A percentile compares a stretch with the other conserved stretches of the same genome.
Conservation (phyloP, 2,888 invertebrate species). For the Polylopha cassiicola region DNA sequence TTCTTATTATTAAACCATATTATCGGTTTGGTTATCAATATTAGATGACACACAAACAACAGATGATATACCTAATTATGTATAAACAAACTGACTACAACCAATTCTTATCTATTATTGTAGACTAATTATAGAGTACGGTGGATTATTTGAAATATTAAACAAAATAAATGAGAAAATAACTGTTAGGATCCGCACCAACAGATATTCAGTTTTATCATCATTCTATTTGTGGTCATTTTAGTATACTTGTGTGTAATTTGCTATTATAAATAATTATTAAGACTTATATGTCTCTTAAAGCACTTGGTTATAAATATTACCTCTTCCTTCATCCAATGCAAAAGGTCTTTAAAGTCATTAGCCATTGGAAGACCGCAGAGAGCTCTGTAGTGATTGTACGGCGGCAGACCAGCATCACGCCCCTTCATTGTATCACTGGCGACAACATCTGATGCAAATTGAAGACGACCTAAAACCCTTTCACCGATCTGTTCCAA, state of each 20-base stretch:
- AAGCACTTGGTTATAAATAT: neutral
- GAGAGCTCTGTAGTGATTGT: slow-evolving; percentile 87
- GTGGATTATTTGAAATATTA: too few relatives aligned
- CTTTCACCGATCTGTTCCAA: slow-evolving; percentile 41
- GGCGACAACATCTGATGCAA: slow-evolving; percentile 37
- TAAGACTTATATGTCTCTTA: neutral
- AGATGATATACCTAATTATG: too few relatives aligned
- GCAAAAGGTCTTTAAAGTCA: slow-evolving; percentile 83
- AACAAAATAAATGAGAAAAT: neutral
- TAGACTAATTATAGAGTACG: too few relatives aligned
- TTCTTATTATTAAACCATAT: too few relatives aligned
- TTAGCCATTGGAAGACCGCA: slow-evolving; percentile 84
- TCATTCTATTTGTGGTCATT: too few relatives aligned
- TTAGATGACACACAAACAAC: too few relatives aligned
- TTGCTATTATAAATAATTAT: neutral
- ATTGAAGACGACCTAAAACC: slow-evolving; percentile 33
- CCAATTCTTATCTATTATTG: too few relatives aligned
- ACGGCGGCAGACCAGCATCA: slow-evolving; percentile 89
- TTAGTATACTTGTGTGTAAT: too few relatives aligned
- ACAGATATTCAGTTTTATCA: neutral
- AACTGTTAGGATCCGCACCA: neutral
- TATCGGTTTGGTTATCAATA: too few relatives aligned
- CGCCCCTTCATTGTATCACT: slow-evolving; percentile 68
- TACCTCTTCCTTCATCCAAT: slow-evolving; percentile 74
- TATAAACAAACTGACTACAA: too few relatives aligned